Evolutionary conservation across 1,140 invertebrate species (phyloP).

Genomic region (Bathynomus jamesi): DNA sequence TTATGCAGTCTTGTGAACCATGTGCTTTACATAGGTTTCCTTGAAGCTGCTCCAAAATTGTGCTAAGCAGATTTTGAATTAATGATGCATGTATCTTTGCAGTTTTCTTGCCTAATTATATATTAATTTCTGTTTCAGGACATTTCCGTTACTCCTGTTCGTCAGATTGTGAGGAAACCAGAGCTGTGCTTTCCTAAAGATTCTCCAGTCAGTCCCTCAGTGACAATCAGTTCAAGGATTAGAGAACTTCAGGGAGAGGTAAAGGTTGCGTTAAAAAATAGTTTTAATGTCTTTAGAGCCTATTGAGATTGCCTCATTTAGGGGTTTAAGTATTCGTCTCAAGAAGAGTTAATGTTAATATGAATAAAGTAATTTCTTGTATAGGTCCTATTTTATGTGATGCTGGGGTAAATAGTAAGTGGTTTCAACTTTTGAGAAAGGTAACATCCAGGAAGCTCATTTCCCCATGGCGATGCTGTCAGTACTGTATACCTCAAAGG

Average conservation of each 20-base stretch:
- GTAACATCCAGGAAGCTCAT: too few species aligned
- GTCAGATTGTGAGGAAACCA: slow-evolving; percentile 35
- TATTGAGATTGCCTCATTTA: too few species aligned
- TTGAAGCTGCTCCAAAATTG: neutral
- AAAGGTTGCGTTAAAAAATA: too few species aligned
- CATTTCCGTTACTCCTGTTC: slow-evolving; percentile 33
- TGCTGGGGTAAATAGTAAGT: too few species aligned
- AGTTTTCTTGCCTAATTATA: neutral
- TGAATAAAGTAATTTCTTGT: too few species aligned
- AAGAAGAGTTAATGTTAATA: too few species aligned
- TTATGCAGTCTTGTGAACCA: neutral
- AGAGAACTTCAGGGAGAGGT: slow-evolving; percentile 39
- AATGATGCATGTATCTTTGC: neutral
- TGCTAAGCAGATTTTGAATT: neutral
- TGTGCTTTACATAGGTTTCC: neutral
- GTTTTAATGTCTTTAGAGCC: too few species aligned
- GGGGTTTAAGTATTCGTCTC: too few species aligned
- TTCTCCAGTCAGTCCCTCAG: slow-evolving; percentile 23
- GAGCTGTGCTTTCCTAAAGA: slow-evolving; percentile 22
- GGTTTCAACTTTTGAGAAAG: too few species aligned
- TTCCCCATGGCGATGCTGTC: too few species aligned
- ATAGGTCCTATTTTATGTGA: too few species aligned
- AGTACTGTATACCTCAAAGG: too few species aligned
- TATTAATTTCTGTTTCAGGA: slow-evolving; percentile 25
- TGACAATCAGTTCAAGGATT: slow-evolving; percentile 38